Evolutionary conservation across 2,888 invertebrate genomes (phyloP).

Genomic region (Drosophila mimetica): DNA sequence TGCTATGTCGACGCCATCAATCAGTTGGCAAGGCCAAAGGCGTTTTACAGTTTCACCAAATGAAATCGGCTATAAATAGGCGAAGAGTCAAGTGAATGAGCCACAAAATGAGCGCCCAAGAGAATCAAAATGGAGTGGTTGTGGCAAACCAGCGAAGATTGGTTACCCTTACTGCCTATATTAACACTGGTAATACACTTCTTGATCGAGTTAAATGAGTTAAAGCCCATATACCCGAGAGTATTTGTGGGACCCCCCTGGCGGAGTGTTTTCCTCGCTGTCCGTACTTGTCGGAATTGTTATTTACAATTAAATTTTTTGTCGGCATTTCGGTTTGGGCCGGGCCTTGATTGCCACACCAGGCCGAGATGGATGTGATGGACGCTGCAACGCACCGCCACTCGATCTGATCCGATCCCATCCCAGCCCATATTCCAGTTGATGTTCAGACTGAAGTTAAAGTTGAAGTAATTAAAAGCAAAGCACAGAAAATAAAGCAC

Average conservation of each 20-base stretch:
- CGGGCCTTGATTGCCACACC: conserved; percentile 44
- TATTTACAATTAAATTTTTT: conserved; percentile 45
- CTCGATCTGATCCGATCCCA: conserved; percentile 19
- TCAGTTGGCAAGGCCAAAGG: conserved; percentile 68
- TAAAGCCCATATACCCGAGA: conserved; percentile 6
- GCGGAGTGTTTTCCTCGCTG: conserved; percentile 34
- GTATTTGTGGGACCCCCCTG: conserved; percentile 25
- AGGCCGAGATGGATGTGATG: conserved; percentile 31
- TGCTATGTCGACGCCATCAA: conserved; percentile 73
- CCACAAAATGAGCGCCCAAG: conserved; percentile 49
- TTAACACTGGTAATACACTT: no score
- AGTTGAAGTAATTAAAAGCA: conserved; percentile 39
- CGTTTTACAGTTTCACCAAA: conserved; percentile 70
- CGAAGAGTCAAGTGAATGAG: conserved; percentile 65
- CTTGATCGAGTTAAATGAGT: no score
- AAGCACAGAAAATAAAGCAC: conserved; percentile 31
- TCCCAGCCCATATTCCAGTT: conserved; percentile 13
- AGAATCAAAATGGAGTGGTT: conserved; percentile 6
- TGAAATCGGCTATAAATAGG: conserved; percentile 64
- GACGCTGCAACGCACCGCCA: conserved; percentile 2
- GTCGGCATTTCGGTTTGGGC: conserved; percentile 15
- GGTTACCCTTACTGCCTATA: no score
- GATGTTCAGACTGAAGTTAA: background rate
- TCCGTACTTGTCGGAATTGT: conserved; percentile 25
- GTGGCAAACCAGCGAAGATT: conserved; percentile 3